These are phyloP conservation scores for Uloborus diversus DNA, from an alignment of 1,140 invertebrate genomes.

Conservation along the genomic window DNA sequence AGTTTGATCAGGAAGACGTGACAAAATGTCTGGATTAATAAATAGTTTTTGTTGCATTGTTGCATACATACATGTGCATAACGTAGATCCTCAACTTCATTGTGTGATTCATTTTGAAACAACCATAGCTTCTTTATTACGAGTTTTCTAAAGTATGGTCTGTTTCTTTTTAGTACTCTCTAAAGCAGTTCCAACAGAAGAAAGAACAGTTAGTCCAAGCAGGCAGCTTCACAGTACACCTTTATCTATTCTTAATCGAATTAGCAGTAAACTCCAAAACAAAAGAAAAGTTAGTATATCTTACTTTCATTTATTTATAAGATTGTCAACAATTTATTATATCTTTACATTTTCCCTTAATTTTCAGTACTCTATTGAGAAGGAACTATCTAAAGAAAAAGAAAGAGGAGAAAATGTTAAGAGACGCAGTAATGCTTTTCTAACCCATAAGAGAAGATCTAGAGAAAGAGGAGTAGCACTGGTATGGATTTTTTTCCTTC, in stretches of 20 bases:
- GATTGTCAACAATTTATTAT: not conserved
- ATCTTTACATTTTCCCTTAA: not conserved
- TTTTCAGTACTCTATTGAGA: constrained; percentile 52
- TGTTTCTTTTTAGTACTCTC: too few relatives aligned
- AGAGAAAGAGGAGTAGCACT: constrained; percentile 28
- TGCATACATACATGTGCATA: too few relatives aligned
- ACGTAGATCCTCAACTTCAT: too few relatives aligned
- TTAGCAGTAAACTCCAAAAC: constrained; percentile 30
- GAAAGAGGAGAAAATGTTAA: constrained; percentile 48
- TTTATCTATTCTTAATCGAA: constrained; percentile 43
- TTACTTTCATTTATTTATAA: not conserved
- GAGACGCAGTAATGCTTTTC: not conserved
- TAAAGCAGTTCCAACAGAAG: too few relatives aligned
- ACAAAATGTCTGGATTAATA: too few relatives aligned
- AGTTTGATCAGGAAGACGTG: too few relatives aligned
- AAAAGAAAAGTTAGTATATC: constrained; percentile 34
- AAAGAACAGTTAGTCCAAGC: constrained; percentile 40
- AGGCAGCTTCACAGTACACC: constrained; percentile 24
- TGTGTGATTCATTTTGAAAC: too few relatives aligned
- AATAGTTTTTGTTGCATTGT: too few relatives aligned
- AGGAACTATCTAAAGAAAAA: constrained; percentile 47
- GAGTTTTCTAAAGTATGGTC: too few relatives aligned
- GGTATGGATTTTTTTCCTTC: too few relatives aligned
- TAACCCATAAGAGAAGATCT: constrained; percentile 51
- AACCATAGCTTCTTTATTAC: too few relatives aligned